Evolutionary conservation across 2,797 vertebrate species (phyloP), one percentile per base, ranked within the genome.

Genomic region (Premnoplex brunnescens): DNA sequence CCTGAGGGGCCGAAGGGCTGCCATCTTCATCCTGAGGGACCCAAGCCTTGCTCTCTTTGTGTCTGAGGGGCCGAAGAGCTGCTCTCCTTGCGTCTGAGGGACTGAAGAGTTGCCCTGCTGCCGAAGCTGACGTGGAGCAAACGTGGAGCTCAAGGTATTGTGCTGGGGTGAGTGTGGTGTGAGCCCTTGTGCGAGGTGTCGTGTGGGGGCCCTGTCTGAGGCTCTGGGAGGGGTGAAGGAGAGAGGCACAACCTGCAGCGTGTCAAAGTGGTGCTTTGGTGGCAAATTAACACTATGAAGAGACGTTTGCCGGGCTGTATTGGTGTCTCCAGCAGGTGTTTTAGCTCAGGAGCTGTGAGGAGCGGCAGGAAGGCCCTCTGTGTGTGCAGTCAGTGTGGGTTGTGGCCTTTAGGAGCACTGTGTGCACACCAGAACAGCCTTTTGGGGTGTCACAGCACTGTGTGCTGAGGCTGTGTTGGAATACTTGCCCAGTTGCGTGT

Each of bases 171-270:
- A 41, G 32, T 19, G 1, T 22, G 7, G 4, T 0, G 0, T 0
- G 2, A 44, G 22, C 4, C 11, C 12, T 14, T 10, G 30, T 11
- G n/a, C 6, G 8, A 22, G 18, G 6, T 9, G 19, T 5, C 6
- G 4, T 22, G 4, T 6, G 26, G 8, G 9, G 34, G 34, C 2
- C 2, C 1, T 28, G 7, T 27, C 23, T 56, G 14, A 43, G 11
- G 49, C 1, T 6, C 7, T 15, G 3, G 5, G 32, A 28, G 27
- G 36, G 32, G 3, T 30, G 10, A 39, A 51, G 8, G 0, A 10
- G 10, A 22, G 12, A 17, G 4, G 4, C 0, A 0, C 3, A 4
- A 0, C 1, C 7, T 43, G 5, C 56, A 7, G 20, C 1, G 1
- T 15, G 12, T 28, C 8, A 43, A 37, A 21, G 14, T 22, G 28